Evolutionary conservation across 2,113 vertebrate species (phyloP).

Genomic region (human): GRCh38 chr1:22909001-22909500

Average conservation of each 20-base stretch:
- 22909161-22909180: slow-evolving; percentile 89
- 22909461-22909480: not conserved
- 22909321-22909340: accelerated
- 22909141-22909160: slow-evolving; percentile 91
- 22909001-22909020: slow-evolving; percentile 48
- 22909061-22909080: slow-evolving; percentile 90
- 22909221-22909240: not conserved
- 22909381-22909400: not conserved
- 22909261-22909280: not conserved
- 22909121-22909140: slow-evolving; percentile 91
- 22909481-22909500: not conserved
- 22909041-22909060: slow-evolving; percentile 88
- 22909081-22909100: slow-evolving; percentile 89
- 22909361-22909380: not conserved
- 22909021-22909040: slow-evolving; percentile 90
- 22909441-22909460: not conserved
- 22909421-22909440: not conserved
- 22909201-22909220: not conserved
- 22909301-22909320: not conserved
- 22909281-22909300: not conserved
- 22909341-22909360: not conserved
- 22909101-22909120: slow-evolving; percentile 90
- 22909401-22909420: not conserved
- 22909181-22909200: not conserved
- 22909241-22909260: not conserved